Evolutionary conservation across 1,140 invertebrate genomes (phyloP).

Genomic region (Oedothorax gibbosus): DNA sequence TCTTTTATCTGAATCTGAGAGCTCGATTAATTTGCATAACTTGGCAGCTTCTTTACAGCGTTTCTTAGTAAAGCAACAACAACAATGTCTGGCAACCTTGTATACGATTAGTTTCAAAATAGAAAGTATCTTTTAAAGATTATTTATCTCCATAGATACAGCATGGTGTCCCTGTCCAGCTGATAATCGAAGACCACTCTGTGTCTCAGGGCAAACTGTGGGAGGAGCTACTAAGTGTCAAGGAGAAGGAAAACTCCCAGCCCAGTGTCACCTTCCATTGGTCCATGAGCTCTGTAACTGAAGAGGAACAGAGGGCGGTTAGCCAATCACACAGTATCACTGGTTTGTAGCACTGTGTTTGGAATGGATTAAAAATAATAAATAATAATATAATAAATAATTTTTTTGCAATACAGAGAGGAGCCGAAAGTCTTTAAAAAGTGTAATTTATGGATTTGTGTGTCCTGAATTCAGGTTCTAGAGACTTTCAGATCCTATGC

Average conservation of each 20-base stretch:
- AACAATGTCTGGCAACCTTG: no score
- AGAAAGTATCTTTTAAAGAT: not conserved
- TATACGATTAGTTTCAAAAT: not conserved
- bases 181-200: slow-evolving; percentile 62
- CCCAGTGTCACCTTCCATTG: slow-evolving; percentile 22
- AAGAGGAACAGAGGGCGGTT: slow-evolving; percentile 28
- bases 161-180: slow-evolving; percentile 30
- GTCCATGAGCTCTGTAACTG: slow-evolving; percentile 36
- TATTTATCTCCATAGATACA: not conserved
- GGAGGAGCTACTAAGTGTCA: slow-evolving; percentile 25
- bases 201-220: slow-evolving; percentile 39
- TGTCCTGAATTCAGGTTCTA: not conserved
- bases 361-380: not conserved
- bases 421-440: not conserved
- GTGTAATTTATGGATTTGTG: not conserved
- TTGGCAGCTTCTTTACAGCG: no score
- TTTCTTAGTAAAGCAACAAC: no score
- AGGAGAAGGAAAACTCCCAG: not conserved
- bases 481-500: not conserved
- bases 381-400: not conserved
- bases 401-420: not conserved
- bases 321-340: slow-evolving; percentile 9
- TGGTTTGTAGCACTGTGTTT: slow-evolving; percentile 6
- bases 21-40: no score
- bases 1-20: no score